phyloP scores from a whole-genome alignment of 2,888 invertebrate species.

The Sminthurinus aureus region DNA sequence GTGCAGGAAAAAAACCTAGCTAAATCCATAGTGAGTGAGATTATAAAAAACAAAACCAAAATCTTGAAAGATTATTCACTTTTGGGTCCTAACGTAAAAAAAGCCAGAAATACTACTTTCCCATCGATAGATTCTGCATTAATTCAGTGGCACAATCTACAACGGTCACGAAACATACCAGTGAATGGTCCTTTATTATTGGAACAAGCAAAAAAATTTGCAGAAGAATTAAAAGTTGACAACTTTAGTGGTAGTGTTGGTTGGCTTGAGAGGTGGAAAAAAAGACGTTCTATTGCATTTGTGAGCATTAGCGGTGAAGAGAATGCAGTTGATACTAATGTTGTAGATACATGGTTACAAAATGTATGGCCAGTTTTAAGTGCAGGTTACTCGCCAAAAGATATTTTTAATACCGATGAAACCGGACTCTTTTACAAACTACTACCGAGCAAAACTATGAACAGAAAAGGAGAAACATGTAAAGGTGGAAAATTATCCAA shows the following conservation, averaged over 20 bases:
- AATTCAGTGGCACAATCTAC: background rate
- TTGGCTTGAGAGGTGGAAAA: background rate
- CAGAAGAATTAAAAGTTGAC: background rate
- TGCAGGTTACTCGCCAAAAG: background rate
- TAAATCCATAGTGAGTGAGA: background rate
- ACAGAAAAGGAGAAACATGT: slow-evolving; percentile 28
- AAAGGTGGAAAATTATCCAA: background rate
- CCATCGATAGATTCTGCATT: background rate
- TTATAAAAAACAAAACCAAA: background rate
- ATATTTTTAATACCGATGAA: slow-evolving; percentile 49
- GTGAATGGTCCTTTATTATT: background rate
- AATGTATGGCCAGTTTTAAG: background rate
- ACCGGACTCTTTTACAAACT: slow-evolving; percentile 43
- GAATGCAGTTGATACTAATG: background rate
- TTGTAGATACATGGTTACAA: background rate
- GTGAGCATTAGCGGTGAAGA: background rate
- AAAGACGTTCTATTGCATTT: background rate
- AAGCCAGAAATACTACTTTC: background rate
- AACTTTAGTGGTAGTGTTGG: background rate
- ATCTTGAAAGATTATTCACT: background rate
- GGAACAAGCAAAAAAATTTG: background rate
- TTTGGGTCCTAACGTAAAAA: background rate
- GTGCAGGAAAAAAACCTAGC: too few species aligned
- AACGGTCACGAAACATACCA: background rate
- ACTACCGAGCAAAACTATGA: slow-evolving; percentile 39